Evolutionary conservation across 2,113 vertebrate genomes (phyloP).

Genomic region (Lichenostomus cassidix): DNA sequence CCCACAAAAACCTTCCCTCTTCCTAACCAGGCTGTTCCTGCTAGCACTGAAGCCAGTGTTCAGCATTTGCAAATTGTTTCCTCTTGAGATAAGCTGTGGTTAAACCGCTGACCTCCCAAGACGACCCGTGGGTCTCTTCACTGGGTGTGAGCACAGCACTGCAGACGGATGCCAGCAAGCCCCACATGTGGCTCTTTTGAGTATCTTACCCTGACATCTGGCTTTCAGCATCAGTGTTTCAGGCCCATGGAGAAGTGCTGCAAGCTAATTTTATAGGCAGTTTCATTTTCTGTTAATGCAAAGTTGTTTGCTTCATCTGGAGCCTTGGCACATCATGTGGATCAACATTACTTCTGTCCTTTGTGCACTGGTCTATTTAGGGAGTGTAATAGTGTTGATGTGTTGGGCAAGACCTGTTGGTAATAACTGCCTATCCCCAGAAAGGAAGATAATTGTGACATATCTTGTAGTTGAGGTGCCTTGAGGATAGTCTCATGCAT

Average conservation of each 20-base stretch:
- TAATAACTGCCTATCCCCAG: slow-evolving; percentile 51
- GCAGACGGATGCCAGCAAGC: not conserved
- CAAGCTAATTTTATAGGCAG: not conserved
- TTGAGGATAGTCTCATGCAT: slow-evolving; percentile 24
- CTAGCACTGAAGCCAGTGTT: not conserved
- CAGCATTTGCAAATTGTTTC: slow-evolving; percentile 20
- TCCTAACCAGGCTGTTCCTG: not conserved
- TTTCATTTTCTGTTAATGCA: slow-evolving; percentile 32
- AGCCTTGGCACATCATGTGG: slow-evolving; percentile 13
- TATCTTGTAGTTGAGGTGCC: slow-evolving; percentile 33
- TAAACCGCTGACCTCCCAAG: slow-evolving; percentile 39
- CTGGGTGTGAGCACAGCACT: not conserved
- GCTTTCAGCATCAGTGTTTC: not conserved
- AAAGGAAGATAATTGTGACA: slow-evolving; percentile 65
- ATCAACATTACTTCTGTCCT: slow-evolving; percentile 41
- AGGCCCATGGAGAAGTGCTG: not conserved
- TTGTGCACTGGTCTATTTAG: slow-evolving; percentile 46
- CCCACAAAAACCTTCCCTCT: not conserved
- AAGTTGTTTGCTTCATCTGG: slow-evolving; percentile 41
- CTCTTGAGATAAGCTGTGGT: slow-evolving; percentile 46
- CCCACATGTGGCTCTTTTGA: not conserved
- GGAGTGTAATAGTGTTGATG: slow-evolving; percentile 14
- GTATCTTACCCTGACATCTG: not conserved
- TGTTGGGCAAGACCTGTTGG: slow-evolving; percentile 49
- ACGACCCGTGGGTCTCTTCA: not conserved